Conservation (phyloP, 2,888 invertebrate species). For the Camptogramma bilineatum region DNA sequence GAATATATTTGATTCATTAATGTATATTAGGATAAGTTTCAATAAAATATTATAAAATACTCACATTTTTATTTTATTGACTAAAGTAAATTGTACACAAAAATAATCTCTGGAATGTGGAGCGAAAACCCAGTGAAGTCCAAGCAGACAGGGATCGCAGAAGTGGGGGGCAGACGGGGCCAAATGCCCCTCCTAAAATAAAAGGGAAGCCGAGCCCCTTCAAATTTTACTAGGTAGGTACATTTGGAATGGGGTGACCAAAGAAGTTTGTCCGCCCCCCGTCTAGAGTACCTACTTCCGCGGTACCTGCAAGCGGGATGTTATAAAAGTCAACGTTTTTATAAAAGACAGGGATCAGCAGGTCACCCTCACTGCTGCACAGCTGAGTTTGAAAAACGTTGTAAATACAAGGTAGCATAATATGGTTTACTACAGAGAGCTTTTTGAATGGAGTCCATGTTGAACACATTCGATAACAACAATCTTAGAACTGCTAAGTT, state of each 20-base stretch:
- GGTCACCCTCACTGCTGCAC: not conserved
- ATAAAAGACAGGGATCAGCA: not conserved
- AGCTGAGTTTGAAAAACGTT: not conserved
- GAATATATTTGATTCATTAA: constrained; percentile 39
- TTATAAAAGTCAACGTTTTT: not conserved
- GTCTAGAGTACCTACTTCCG: too few relatives aligned
- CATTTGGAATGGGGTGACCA: too few relatives aligned
- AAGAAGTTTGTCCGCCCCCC: too few relatives aligned
- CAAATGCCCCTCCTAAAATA: too few relatives aligned
- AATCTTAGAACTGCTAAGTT: constrained; percentile 1
- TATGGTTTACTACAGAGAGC: constrained; percentile 9
- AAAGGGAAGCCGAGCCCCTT: too few relatives aligned
- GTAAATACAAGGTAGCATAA: not conserved
- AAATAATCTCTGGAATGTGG: constrained; percentile 58
- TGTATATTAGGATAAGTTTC: constrained; percentile 55
- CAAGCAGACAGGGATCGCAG: too few relatives aligned
- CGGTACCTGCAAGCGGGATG: not conserved
- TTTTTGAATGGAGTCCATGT: constrained; percentile 1
- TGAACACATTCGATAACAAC: constrained; percentile 25
- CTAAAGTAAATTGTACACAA: constrained; percentile 51
- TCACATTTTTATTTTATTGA: constrained; percentile 57
- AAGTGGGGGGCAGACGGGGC: too few relatives aligned
- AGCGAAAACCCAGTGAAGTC: constrained; percentile 11
- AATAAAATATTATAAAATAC: constrained; percentile 66
- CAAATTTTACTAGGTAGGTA: too few relatives aligned